Evolutionary conservation across 2,888 invertebrate species (phyloP), one percentile per base, ranked within the genome.

Genomic region (Tillus elongatus): DNA sequence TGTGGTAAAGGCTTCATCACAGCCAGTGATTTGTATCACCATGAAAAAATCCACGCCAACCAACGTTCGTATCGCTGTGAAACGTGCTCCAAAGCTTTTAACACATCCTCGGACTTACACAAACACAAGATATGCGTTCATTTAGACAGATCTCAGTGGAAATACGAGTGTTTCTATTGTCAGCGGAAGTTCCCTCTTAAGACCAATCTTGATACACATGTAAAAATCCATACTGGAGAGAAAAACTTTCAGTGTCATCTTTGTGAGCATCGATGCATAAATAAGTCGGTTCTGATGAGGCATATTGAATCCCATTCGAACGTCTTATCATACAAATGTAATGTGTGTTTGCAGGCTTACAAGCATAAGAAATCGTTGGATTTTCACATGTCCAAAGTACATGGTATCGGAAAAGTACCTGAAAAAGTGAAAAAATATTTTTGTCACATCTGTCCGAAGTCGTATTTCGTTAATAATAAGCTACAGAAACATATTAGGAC

Each of bases 301-400:
- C 61, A 61, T 36, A 52, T 61, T 15, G 54, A 52, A 13, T 57
- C 58, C 10, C 61, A 61, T 45, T 51, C 57, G 1, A 53, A 56
- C 24, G 47, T 53, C 6, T 46, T 54, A 16, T 43, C 53, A 3
- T 61, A 51, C 39, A 54, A 51, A 30, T 75, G 75, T 49, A 57
- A 66, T 16, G 64, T 72, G 41, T 75, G 75, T 47, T 60, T 62
- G 29, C 63, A 64, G 35, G 72, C 72, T 45, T 74, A 74, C 51
- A 69, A 67, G 45, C 70, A 72, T 1, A 52, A 69, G 45, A 69
- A 70, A 2, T 47, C 64, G 1, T 69, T 69, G 47, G 63, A 69
- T 11, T 67, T 71, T 43, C 75, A 75, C 47, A 70, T 73, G 56
- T 69, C 64, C 26, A 68, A 69, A 40, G 46, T 71, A 65, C 56